Conservation (phyloP, 2,113 vertebrate species). For the Cebidichthys violaceus region DNA sequence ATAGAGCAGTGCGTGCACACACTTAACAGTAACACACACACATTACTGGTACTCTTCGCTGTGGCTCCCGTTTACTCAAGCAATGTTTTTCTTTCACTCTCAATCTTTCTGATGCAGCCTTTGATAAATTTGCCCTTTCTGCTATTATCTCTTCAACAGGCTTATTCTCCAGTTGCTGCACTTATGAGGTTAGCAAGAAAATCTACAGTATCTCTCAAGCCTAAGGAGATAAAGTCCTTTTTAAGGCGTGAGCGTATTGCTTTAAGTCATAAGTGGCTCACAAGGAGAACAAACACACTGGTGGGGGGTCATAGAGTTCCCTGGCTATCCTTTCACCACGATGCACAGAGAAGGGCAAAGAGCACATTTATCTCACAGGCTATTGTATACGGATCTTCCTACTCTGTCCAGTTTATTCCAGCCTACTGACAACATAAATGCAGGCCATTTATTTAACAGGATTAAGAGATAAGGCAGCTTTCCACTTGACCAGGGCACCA, state of each 20-base stretch:
- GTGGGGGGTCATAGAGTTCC: conserved; percentile 48
- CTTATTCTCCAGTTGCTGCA: conserved; percentile 33
- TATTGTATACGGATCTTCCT: conserved; percentile 46
- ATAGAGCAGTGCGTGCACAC: conserved; percentile 11
- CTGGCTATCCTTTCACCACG: conserved; percentile 49
- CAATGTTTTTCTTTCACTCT: conserved; percentile 33
- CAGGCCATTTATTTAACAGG: conserved; percentile 76
- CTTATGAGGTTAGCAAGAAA: conserved; percentile 46
- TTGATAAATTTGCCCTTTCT: conserved; percentile 56
- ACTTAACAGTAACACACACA: conserved; percentile 17
- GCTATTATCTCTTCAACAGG: conserved; percentile 27
- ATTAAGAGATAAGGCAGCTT: conserved; percentile 74
- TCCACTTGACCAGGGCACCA: conserved; percentile 61
- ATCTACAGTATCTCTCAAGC: conserved; percentile 43
- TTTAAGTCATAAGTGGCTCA: conserved; percentile 57
- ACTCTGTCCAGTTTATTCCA: conserved; percentile 54
- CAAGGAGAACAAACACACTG: conserved; percentile 47
- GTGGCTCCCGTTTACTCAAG: not conserved
- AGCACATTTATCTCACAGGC: conserved; percentile 63
- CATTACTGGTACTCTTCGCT: not conserved
- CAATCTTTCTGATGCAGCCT: conserved; percentile 46
- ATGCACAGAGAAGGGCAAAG: conserved; percentile 48
- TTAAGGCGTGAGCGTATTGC: conserved; percentile 34
- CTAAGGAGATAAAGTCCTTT: conserved; percentile 55
- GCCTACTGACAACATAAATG: conserved; percentile 73